Conservation (phyloP, 2,888 invertebrate genomes). For the Elegia similella region DNA sequence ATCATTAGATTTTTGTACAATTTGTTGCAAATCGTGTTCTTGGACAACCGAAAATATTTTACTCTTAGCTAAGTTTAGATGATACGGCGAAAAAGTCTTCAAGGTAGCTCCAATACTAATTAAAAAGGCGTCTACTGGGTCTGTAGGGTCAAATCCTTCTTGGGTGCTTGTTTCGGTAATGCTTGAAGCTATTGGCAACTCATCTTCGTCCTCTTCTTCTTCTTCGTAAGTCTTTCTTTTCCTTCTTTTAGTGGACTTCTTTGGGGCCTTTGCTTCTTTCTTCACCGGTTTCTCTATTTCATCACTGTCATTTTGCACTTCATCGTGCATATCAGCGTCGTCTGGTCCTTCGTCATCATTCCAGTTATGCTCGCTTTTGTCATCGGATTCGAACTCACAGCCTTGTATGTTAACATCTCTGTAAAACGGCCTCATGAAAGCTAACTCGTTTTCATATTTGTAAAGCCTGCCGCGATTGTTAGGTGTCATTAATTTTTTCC, state of each 20-base stretch:
- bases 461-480: slow-evolving; percentile 45
- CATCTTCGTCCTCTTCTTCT: slow-evolving; percentile 34
- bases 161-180: slow-evolving; percentile 34
- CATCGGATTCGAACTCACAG: slow-evolving; percentile 38
- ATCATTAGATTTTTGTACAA: slow-evolving; percentile 59
- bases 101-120: slow-evolving; percentile 67
- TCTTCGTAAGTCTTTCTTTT: slow-evolving; percentile 34
- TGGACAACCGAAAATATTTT: slow-evolving; percentile 73
- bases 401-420: slow-evolving; percentile 48
- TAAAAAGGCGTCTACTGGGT: slow-evolving; percentile 69
- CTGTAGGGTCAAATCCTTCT: slow-evolving; percentile 52
- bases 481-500: slow-evolving; percentile 41
- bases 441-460: slow-evolving; percentile 62
- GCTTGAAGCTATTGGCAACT: slow-evolving; percentile 32
- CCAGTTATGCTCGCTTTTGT: slow-evolving; percentile 33
- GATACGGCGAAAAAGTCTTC: slow-evolving; percentile 68
- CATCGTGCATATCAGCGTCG: slow-evolving; percentile 21
- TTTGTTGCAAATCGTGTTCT: slow-evolving; percentile 72
- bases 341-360: slow-evolving; percentile 34
- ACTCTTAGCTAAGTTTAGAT: slow-evolving; percentile 69
- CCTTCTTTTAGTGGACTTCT: slow-evolving; percentile 35
- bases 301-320: slow-evolving; percentile 31
- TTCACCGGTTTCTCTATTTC: slow-evolving; percentile 39
- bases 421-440: slow-evolving; percentile 62
- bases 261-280: slow-evolving; percentile 36